Conservation (phyloP, 2,888 invertebrate genomes). For the Holacanthella duospinosa region DNA sequence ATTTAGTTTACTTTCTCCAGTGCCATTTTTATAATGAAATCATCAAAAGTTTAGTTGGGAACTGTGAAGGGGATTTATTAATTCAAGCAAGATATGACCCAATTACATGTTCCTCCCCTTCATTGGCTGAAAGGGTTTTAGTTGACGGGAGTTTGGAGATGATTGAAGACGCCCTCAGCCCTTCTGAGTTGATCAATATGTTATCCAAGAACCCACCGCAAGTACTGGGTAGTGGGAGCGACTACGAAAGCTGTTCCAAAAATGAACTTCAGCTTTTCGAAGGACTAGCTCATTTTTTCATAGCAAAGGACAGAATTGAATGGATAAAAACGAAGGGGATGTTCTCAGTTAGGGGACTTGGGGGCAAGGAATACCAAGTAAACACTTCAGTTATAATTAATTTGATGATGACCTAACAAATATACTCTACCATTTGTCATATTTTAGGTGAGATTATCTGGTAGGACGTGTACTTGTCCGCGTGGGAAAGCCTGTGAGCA, state of each 20-base stretch:
- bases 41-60: neutral
- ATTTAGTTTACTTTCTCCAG: neutral
- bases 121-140: neutral
- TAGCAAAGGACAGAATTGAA: neutral
- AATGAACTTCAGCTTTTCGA: slow-evolving; percentile 6
- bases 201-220: neutral
- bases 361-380: neutral
- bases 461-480: neutral
- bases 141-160: neutral
- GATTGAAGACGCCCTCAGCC: neutral
- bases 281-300: slow-evolving; percentile 2
- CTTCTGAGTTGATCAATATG: neutral
- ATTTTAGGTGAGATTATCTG: neutral
- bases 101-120: neutral
- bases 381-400: neutral
- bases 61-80: slow-evolving; percentile 3
- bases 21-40: slow-evolving; percentile 3
- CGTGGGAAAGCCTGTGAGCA: neutral
- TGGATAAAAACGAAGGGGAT: neutral
- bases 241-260: slow-evolving; percentile 3
- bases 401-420: neutral
- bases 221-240: slow-evolving; percentile 1
- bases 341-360: neutral
- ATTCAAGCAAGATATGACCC: neutral
- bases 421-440: neutral